These are phyloP conservation scores for Saccostrea glomerata DNA, from an alignment of 1,140 invertebrate species.

Conservation along the genomic window DNA sequence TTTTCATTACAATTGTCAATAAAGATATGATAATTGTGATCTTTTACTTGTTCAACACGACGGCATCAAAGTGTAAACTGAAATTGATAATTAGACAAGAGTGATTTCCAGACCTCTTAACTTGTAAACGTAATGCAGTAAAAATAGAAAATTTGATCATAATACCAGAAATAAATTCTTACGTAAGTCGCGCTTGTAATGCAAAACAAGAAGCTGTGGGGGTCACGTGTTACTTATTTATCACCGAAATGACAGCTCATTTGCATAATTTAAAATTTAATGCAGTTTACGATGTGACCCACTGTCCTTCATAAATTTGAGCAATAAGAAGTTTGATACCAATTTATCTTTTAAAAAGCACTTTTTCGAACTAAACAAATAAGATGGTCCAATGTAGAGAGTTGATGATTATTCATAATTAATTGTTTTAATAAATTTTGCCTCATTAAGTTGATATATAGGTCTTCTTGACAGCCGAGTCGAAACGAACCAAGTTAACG, in stretches of 20 bases:
- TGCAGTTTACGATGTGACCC: neutral
- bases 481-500: neutral
- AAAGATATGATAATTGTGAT: constrained; percentile 3
- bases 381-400: neutral
- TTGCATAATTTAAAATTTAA: constrained; percentile 33
- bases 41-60: neutral
- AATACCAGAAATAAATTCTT: constrained; percentile 31
- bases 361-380: neutral
- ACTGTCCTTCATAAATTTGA: neutral
- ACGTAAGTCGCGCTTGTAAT: neutral
- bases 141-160: constrained; percentile 33
- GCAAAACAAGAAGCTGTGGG: neutral
- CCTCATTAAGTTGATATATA: constrained; percentile 26
- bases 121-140: neutral
- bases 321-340: constrained; percentile 8
- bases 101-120: neutral
- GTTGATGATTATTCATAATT: constrained; percentile 35
- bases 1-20: constrained; percentile 15
- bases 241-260: constrained; percentile 13
- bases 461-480: neutral
- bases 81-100: constrained; percentile 21
- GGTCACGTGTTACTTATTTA: constrained; percentile 18
- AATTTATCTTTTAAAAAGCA: neutral
- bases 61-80: neutral
- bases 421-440: constrained; percentile 37